Evolutionary conservation across 2,113 vertebrate genomes (phyloP).

Genomic region (Tetrao urogallus): DNA sequence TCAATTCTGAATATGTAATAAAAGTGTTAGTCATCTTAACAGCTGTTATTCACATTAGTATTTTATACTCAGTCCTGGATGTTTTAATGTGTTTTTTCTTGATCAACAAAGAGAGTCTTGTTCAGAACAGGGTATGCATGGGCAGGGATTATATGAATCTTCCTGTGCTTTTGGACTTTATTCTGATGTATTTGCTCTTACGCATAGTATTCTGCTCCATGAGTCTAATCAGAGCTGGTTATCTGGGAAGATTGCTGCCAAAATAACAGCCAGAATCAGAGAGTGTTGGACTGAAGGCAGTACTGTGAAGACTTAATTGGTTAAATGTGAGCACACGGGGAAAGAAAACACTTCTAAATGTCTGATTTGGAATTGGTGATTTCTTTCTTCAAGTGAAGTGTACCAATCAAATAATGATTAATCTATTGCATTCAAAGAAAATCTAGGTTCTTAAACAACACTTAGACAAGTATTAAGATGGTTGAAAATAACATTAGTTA

Average conservation of each 20-base stretch:
- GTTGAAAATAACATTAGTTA: not conserved
- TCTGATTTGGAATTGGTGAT: not conserved
- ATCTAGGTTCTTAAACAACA: not conserved
- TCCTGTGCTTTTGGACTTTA: slow-evolving; percentile 11
- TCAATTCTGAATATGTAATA: slow-evolving; percentile 41
- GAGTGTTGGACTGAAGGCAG: not conserved
- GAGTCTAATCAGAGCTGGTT: not conserved
- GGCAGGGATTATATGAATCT: slow-evolving; percentile 31
- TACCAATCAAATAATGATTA: not conserved
- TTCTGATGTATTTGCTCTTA: not conserved
- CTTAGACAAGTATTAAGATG: not conserved
- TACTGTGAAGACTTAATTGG: not conserved
- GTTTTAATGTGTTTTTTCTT: slow-evolving; percentile 44
- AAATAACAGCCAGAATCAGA: slow-evolving; percentile 15
- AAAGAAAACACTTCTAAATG: not conserved
- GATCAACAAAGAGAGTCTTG: slow-evolving; percentile 33
- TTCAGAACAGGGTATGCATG: not conserved
- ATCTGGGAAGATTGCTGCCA: slow-evolving; percentile 18
- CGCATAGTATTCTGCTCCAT: not conserved
- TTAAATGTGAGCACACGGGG: not conserved
- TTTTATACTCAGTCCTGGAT: slow-evolving; percentile 32
- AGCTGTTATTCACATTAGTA: slow-evolving; percentile 31
- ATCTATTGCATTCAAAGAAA: not conserved
- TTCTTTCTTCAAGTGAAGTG: not conserved
- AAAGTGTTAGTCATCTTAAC: slow-evolving; percentile 55